Evolutionary conservation across 1,140 invertebrate species (phyloP).

Genomic region (Augochlora pura): DNA sequence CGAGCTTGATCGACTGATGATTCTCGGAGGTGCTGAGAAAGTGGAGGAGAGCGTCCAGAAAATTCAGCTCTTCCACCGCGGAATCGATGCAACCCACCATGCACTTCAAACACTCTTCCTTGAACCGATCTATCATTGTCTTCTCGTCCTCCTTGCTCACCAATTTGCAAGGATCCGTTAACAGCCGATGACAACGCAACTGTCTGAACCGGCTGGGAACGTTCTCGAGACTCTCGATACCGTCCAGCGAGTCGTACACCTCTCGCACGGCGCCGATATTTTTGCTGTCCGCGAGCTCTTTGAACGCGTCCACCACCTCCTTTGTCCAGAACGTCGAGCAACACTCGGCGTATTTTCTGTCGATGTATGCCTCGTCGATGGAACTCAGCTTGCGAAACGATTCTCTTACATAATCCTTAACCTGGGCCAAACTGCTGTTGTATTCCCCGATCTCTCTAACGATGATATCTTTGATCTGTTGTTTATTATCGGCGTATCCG

Average conservation of each 20-base stretch:
- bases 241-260: constrained; percentile 1
- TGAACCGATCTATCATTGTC: background rate
- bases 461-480: constrained; percentile 13
- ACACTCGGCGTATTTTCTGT: constrained; percentile 11
- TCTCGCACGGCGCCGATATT: background rate
- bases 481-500: background rate
- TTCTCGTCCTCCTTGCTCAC: constrained; percentile 1
- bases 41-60: background rate
- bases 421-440: background rate
- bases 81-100: background rate
- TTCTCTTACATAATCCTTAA: constrained; percentile 6
- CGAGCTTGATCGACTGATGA: constrained; percentile 1
- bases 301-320: background rate
- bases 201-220: background rate
- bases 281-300: background rate
- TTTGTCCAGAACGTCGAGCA: constrained; percentile 10
- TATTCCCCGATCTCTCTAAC: background rate
- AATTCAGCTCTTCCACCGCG: background rate
- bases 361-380: constrained; percentile 14
- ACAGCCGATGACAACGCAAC: background rate
- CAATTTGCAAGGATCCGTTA: background rate
- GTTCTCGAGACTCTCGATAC: background rate
- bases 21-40: background rate
- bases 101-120: background rate
- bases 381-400: background rate